phyloP scores from a whole-genome alignment of 2,888 invertebrate species.

The Tipula unca region DNA sequence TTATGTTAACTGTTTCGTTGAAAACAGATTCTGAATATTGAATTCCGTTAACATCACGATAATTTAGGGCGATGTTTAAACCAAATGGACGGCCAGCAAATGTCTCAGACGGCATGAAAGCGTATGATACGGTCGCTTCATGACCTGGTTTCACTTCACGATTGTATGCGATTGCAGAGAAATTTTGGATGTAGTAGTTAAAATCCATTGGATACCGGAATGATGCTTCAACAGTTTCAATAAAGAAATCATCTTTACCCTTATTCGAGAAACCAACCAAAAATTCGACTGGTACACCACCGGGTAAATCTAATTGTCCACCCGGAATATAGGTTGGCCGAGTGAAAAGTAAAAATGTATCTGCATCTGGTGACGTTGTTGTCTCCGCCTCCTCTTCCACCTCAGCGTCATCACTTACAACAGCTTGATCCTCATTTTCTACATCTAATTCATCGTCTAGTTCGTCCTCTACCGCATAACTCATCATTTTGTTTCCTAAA shows the following conservation, averaged over 20 bases:
- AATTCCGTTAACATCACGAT: slow-evolving; percentile 65
- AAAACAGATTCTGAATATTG: slow-evolving; percentile 79
- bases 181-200: slow-evolving; percentile 96
- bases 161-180: slow-evolving; percentile 82
- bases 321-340: slow-evolving; percentile 59
- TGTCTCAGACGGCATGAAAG: slow-evolving; percentile 91
- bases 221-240: slow-evolving; percentile 93
- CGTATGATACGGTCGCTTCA: slow-evolving; percentile 92
- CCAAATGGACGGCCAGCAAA: slow-evolving; percentile 96
- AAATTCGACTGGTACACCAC: slow-evolving; percentile 87
- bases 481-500: slow-evolving; percentile 45
- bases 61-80: slow-evolving; percentile 83
- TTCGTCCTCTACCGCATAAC: slow-evolving; percentile 58
- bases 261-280: slow-evolving; percentile 94
- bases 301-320: slow-evolving; percentile 58
- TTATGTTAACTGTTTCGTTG: slow-evolving; percentile 94
- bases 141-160: slow-evolving; percentile 81
- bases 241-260: slow-evolving; percentile 79
- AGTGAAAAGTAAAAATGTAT: slow-evolving; percentile 83
- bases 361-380: slow-evolving; percentile 81
- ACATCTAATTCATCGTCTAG: slow-evolving; percentile 62
- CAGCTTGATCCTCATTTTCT: slow-evolving; percentile 54
- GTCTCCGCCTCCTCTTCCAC: slow-evolving; percentile 47
- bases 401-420: slow-evolving; percentile 51
- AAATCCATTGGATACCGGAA: slow-evolving; percentile 99